Evolutionary conservation across 2,113 vertebrate species (phyloP).

Genomic region (Acrocephalus arundinaceus): DNA sequence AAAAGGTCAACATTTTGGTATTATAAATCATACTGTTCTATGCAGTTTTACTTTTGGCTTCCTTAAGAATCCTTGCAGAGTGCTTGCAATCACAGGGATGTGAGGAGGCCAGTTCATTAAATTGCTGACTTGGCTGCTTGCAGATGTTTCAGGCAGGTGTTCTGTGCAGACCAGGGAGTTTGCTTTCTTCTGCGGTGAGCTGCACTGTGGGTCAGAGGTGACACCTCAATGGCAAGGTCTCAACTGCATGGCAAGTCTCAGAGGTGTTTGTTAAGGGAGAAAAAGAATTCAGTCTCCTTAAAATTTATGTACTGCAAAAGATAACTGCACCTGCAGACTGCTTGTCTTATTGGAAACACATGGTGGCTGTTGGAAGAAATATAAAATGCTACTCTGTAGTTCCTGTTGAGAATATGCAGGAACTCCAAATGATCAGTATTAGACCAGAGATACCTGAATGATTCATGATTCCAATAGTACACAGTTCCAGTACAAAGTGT

Average conservation of each 20-base stretch:
- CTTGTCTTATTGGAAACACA: constrained; percentile 64
- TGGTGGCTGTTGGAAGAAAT: constrained; percentile 24
- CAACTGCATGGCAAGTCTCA: constrained; percentile 42
- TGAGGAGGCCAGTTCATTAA: background rate
- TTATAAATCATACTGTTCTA: background rate
- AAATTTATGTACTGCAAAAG: constrained; percentile 74
- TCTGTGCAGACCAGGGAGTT: background rate
- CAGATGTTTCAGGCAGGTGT: constrained; percentile 68
- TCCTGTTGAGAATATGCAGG: constrained; percentile 39
- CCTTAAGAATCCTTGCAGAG: background rate
- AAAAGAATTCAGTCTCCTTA: constrained; percentile 55
- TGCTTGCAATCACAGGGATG: background rate
- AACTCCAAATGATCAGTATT: background rate
- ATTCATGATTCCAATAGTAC: background rate
- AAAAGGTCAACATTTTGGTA: background rate
- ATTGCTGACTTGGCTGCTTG: background rate
- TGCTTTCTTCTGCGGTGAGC: constrained; percentile 24
- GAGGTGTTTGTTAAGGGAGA: constrained; percentile 33
- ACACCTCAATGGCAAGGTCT: constrained; percentile 19
- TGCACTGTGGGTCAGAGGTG: constrained; percentile 44
- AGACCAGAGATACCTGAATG: background rate
- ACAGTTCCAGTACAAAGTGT: background rate
- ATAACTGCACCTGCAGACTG: constrained; percentile 57
- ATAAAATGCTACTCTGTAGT: constrained; percentile 12
- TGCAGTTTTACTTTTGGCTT: background rate